A percentile compares a stretch with the other conserved stretches of the same genome.
phyloP scores from a whole-genome alignment of 1,140 invertebrate genomes.

The Dreissena polymorpha region DNA sequence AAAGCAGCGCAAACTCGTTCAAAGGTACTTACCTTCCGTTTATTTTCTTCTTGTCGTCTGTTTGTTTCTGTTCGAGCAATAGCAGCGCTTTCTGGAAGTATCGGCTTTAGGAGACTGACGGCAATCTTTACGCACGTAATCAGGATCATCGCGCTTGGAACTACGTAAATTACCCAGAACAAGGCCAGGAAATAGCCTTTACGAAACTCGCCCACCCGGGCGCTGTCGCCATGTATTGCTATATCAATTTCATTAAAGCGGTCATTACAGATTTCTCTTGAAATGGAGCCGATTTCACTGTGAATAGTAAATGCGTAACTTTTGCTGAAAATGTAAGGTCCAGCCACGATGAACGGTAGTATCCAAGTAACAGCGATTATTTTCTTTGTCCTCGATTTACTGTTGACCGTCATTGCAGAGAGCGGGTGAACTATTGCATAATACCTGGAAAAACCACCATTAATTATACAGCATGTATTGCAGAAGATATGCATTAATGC shows the following conservation, averaged over 20 bases:
- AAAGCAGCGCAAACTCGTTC: too few relatives aligned
- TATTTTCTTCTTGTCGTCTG: conserved; percentile 71
- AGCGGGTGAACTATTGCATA: conserved; percentile 81
- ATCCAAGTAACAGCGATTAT: conserved; percentile 79
- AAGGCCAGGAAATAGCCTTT: conserved; percentile 79
- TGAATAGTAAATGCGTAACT: conserved; percentile 69
- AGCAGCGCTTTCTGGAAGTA: conserved; percentile 61
- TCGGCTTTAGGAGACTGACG: conserved; percentile 75
- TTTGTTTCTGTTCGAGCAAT: conserved; percentile 59
- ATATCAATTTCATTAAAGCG: conserved; percentile 74
- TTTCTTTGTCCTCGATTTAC: conserved; percentile 76
- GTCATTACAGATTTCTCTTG: conserved; percentile 78
- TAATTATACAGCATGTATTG: too few relatives aligned
- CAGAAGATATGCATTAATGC: too few relatives aligned
- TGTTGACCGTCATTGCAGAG: conserved; percentile 78
- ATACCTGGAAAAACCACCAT: conserved; percentile 76
- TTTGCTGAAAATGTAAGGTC: conserved; percentile 76
- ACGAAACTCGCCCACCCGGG: conserved; percentile 72
- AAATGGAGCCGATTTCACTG: conserved; percentile 76
- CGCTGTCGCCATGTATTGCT: conserved; percentile 59
- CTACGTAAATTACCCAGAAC: conserved; percentile 79
- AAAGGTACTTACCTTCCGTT: conserved; percentile 66
- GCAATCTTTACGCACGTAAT: conserved; percentile 80
- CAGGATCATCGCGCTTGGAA: conserved; percentile 79
- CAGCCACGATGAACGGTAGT: conserved; percentile 76